Conservation (phyloP, 2,113 vertebrate genomes). For the Egretta garzetta region DNA sequence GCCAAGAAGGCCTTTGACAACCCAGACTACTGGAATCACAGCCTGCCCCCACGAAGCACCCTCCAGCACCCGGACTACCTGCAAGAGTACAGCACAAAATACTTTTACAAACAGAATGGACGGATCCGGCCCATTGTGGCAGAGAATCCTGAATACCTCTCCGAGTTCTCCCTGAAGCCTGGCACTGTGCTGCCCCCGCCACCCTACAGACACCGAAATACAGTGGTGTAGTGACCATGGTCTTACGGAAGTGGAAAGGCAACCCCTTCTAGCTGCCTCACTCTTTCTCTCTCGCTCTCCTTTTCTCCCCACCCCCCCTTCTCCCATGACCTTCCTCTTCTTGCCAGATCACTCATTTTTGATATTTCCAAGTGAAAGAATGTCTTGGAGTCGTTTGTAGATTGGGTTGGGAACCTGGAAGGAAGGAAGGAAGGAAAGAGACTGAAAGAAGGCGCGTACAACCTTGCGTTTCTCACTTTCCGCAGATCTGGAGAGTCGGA, state of each 20-base stretch:
- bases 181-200: slow-evolving; percentile 93
- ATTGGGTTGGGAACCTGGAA: slow-evolving; percentile 51
- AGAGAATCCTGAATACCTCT: slow-evolving; percentile 95
- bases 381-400: slow-evolving; percentile 23
- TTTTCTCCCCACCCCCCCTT: neutral
- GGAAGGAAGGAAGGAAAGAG: slow-evolving; percentile 53
- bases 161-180: slow-evolving; percentile 92
- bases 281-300: neutral
- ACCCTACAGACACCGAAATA: slow-evolving; percentile 97
- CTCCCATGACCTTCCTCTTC: slow-evolving; percentile 69
- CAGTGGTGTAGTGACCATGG: slow-evolving; percentile 86
- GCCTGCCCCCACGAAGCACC: slow-evolving; percentile 88
- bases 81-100: slow-evolving; percentile 90
- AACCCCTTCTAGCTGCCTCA: slow-evolving; percentile 50
- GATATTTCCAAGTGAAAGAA: slow-evolving; percentile 63
- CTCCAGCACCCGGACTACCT: slow-evolving; percentile 89
- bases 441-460: neutral
- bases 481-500: neutral
- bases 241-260: slow-evolving; percentile 25
- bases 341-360: slow-evolving; percentile 71
- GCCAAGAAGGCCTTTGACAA: slow-evolving; percentile 97
- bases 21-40: slow-evolving; percentile 98
- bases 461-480: slow-evolving; percentile 40
- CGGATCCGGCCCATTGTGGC: slow-evolving; percentile 90
- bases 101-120: slow-evolving; percentile 96